Conservation (phyloP, 1,140 invertebrate species). For the Plutomurus gul region DNA sequence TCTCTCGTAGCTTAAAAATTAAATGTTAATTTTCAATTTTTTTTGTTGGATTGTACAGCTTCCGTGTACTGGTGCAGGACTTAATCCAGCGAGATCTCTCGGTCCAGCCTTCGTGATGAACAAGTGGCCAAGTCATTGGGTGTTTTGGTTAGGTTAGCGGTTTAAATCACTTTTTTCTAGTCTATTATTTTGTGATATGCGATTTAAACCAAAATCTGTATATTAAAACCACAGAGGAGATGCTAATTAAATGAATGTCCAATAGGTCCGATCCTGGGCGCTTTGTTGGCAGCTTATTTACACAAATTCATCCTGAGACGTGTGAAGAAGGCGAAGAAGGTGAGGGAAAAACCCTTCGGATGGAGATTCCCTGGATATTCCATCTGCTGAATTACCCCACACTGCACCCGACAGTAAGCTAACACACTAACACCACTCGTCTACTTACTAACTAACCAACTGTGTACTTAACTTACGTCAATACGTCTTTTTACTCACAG, state of each 20-base stretch:
- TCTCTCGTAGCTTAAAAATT: no score
- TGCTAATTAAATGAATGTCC: no score
- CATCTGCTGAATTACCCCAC: constrained; percentile 43
- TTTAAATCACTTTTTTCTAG: no score
- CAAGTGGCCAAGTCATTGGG: constrained; percentile 61
- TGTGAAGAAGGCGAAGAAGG: constrained; percentile 37
- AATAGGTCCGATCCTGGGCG: constrained; percentile 48
- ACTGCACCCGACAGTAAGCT: constrained; percentile 51
- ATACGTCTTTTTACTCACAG: neutral
- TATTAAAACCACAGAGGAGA: no score
- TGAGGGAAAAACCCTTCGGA: constrained; percentile 49
- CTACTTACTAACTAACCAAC: neutral
- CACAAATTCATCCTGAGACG: constrained; percentile 48
- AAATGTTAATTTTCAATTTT: neutral
- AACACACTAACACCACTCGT: neutral
- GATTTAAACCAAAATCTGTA: no score
- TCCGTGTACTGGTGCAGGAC: constrained; percentile 60
- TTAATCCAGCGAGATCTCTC: constrained; percentile 62
- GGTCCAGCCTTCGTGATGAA: constrained; percentile 61
- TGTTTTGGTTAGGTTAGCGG: constrained; percentile 3
- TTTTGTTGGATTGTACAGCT: constrained; percentile 52
- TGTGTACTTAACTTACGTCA: neutral
- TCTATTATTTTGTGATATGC: no score
- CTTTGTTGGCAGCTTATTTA: constrained; percentile 47
- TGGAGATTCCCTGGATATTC: constrained; percentile 52